These are phyloP conservation scores for Chironomus riparius DNA, from an alignment of 2,888 invertebrate genomes.

Conservation along the genomic window DNA sequence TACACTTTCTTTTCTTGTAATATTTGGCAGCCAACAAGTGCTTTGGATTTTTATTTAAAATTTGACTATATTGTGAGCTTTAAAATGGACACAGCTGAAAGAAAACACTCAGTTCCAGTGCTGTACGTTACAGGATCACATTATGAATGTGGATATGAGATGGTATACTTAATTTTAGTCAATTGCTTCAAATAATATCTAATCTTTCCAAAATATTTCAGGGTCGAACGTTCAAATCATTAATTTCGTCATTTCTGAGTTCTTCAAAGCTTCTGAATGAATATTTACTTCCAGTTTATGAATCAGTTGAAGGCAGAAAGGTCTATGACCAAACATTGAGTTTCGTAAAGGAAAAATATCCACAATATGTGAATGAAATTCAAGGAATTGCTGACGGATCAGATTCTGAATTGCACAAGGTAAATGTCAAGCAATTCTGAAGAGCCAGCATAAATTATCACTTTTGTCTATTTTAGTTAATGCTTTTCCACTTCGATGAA, in stretches of 20 bases:
- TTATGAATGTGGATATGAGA: constrained; percentile 79
- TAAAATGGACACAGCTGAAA: not conserved
- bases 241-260: constrained; percentile 62
- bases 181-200: constrained; percentile 20
- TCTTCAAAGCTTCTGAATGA: constrained; percentile 54
- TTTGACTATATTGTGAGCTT: not conserved
- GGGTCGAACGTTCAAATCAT: constrained; percentile 67
- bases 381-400: constrained; percentile 82
- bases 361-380: constrained; percentile 73
- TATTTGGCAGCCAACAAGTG: too few relatives aligned
- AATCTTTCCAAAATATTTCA: constrained; percentile 38
- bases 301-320: constrained; percentile 56
- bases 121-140: constrained; percentile 69
- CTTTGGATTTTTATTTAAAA: too few relatives aligned
- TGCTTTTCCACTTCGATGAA: constrained; percentile 77
- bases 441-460: not conserved
- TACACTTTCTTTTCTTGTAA: too few relatives aligned
- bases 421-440: constrained; percentile 36
- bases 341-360: constrained; percentile 59
- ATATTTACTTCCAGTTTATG: constrained; percentile 60
- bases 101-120: constrained; percentile 64
- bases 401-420: constrained; percentile 72
- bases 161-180: constrained; percentile 50
- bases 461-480: constrained; percentile 49
- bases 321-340: constrained; percentile 67